These are phyloP conservation scores for Gymnosoma rotundatum DNA, from an alignment of 2,888 invertebrate genomes.

Conservation along the genomic window DNA sequence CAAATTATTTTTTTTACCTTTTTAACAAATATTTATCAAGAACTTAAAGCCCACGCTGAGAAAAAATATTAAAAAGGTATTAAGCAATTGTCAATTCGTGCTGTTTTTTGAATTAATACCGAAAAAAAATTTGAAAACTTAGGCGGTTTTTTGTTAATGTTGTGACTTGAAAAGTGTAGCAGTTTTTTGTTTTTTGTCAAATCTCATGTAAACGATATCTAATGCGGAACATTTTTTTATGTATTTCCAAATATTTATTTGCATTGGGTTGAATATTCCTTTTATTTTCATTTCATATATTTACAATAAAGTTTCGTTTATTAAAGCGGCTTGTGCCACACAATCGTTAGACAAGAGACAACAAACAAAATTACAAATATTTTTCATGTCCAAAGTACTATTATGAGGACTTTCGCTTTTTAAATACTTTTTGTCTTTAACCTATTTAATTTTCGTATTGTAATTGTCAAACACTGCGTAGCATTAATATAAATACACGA, in stretches of 20 bases:
- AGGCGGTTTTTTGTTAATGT: constrained; percentile 18
- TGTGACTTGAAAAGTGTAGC: constrained; percentile 34
- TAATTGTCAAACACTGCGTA: neutral
- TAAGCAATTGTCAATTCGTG: constrained; percentile 70
- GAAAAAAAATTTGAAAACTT: constrained; percentile 36
- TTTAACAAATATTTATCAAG: constrained; percentile 19
- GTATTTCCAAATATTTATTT: constrained; percentile 26
- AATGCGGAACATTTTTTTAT: constrained; percentile 64
- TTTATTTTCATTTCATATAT: constrained; percentile 37
- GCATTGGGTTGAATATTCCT: constrained; percentile 47
- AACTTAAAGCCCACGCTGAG: constrained; percentile 65
- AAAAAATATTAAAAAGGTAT: constrained; percentile 55
- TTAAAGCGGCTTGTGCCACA: constrained; percentile 12
- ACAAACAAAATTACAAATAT: constrained; percentile 29
- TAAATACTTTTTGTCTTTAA: constrained; percentile 52
- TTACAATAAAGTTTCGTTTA: neutral
- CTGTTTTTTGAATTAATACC: constrained; percentile 44
- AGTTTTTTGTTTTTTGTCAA: constrained; percentile 29
- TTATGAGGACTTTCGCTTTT: constrained; percentile 67
- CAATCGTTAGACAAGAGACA: constrained; percentile 1
- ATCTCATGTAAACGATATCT: constrained; percentile 63
- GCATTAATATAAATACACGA: no score
- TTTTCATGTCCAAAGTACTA: constrained; percentile 42
- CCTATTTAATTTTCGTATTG: constrained; percentile 12
- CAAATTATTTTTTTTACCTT: neutral